phyloP scores from a whole-genome alignment of 2,888 invertebrate genomes.

The Chymomyza procnemis region DNA sequence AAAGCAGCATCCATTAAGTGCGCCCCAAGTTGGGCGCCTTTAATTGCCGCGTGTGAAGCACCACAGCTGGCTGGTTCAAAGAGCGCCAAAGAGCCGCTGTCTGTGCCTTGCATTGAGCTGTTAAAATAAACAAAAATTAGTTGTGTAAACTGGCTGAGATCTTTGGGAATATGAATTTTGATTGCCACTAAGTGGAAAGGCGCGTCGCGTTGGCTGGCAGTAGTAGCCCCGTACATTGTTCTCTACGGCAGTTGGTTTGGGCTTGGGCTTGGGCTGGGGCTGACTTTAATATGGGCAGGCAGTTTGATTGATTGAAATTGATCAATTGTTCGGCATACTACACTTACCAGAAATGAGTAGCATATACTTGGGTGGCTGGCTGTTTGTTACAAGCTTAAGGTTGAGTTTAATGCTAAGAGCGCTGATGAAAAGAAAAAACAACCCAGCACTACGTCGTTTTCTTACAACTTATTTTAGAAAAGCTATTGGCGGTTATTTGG shows the following conservation, averaged over 20 bases:
- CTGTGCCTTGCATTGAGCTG: slow-evolving; percentile 48
- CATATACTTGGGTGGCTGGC: neutral
- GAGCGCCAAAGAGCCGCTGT: slow-evolving; percentile 19
- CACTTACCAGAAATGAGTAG: neutral
- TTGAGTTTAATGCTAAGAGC: neutral
- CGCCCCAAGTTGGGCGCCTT: slow-evolving; percentile 28
- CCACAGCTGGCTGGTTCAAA: slow-evolving; percentile 49
- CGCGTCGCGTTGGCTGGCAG: neutral
- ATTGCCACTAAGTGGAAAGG: neutral
- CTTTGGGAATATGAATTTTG: slow-evolving; percentile 18
- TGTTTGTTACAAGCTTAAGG: neutral
- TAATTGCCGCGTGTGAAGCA: slow-evolving; percentile 67
- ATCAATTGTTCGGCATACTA: slow-evolving; percentile 27
- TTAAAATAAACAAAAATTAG: slow-evolving; percentile 72
- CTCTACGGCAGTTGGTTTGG: too few species aligned
- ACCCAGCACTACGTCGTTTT: too few species aligned
- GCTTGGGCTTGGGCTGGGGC: too few species aligned
- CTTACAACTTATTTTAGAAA: too few species aligned
- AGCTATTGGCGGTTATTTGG: too few species aligned
- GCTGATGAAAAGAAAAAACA: too few species aligned
- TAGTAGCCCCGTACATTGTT: neutral
- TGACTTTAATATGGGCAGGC: slow-evolving; percentile 50
- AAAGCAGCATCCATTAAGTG: slow-evolving; percentile 7
- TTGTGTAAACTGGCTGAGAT: slow-evolving; percentile 66
- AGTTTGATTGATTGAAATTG: slow-evolving; percentile 69